phyloP scores from a whole-genome alignment of 2,888 invertebrate species.

The Brenthis hecate region DNA sequence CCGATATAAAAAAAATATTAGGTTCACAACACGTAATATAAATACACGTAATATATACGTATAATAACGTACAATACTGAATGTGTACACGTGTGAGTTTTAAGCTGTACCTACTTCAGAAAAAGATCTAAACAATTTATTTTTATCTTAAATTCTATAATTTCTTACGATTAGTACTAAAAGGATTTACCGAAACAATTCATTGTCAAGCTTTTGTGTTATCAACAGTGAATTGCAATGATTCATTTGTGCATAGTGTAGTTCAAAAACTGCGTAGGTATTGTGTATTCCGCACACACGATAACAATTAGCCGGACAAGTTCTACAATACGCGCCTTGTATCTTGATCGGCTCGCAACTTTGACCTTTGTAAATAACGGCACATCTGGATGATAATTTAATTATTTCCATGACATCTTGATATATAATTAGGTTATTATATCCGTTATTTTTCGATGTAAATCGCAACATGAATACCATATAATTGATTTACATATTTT shows the following conservation, averaged over 20 bases:
- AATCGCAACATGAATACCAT: not conserved
- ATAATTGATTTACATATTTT: not conserved
- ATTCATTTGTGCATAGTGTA: conserved; percentile 14
- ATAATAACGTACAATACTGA: too few relatives aligned
- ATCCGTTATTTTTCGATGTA: too few relatives aligned
- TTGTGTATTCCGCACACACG: conserved; percentile 52
- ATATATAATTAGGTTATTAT: not conserved
- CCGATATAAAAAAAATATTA: too few relatives aligned
- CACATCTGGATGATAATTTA: conserved; percentile 18
- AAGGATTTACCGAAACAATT: not conserved
- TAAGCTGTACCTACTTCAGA: too few relatives aligned
- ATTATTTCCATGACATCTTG: conserved; percentile 3
- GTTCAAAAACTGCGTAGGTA: conserved; percentile 32
- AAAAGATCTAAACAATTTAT: too few relatives aligned
- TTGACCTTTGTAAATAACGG: conserved; percentile 49
- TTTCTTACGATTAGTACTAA: too few relatives aligned
- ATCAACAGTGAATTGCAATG: conserved; percentile 3
- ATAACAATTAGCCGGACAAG: conserved; percentile 60
- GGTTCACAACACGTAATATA: too few relatives aligned
- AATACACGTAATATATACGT: too few relatives aligned
- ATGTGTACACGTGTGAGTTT: too few relatives aligned
- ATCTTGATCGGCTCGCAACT: conserved; percentile 50
- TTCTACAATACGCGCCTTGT: conserved; percentile 59
- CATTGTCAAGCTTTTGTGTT: conserved; percentile 1
- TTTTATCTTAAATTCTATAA: too few relatives aligned